Percentiles rank a stretch among this genome's conserved stretches.
These are phyloP conservation scores for Caenorhabditis sinica DNA, from an alignment of 2,888 invertebrate genomes.

Conservation along the genomic window DNA sequence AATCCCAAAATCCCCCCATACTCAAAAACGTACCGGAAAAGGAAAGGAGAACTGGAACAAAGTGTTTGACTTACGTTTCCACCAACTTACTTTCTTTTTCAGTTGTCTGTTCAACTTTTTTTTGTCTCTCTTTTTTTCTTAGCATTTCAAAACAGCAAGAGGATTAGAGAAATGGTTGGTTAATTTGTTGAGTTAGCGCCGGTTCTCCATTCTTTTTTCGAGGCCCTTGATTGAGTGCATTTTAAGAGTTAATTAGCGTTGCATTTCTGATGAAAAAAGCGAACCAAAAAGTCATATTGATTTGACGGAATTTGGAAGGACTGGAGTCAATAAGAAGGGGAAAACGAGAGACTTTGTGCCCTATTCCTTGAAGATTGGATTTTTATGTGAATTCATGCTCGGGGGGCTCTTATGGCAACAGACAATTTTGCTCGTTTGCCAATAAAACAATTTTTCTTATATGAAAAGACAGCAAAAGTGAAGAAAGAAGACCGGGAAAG, in stretches of 20 bases:
- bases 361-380: conserved; percentile 27
- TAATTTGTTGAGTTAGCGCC: conserved; percentile 14
- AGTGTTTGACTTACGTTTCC: background rate
- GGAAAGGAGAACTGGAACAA: conserved; percentile 2
- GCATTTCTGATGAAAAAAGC: background rate
- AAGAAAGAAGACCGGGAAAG: background rate
- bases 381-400: conserved; percentile 15
- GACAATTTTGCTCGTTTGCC: background rate
- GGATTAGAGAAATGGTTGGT: conserved; percentile 20
- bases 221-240: conserved; percentile 20
- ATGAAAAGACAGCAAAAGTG: background rate
- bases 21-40: background rate
- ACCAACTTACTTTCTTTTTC: conserved; percentile 9
- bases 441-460: conserved; percentile 19
- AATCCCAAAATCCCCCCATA: too few species aligned
- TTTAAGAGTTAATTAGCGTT: conserved; percentile 16
- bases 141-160: conserved; percentile 15
- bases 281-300: background rate
- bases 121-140: background rate
- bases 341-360: background rate
- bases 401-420: conserved; percentile 14
- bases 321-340: background rate
- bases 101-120: background rate
- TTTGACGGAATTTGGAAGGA: background rate
- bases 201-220: background rate